Evolutionary conservation across 1,140 invertebrate species (phyloP).

Genomic region (Lycorma delicatula): DNA sequence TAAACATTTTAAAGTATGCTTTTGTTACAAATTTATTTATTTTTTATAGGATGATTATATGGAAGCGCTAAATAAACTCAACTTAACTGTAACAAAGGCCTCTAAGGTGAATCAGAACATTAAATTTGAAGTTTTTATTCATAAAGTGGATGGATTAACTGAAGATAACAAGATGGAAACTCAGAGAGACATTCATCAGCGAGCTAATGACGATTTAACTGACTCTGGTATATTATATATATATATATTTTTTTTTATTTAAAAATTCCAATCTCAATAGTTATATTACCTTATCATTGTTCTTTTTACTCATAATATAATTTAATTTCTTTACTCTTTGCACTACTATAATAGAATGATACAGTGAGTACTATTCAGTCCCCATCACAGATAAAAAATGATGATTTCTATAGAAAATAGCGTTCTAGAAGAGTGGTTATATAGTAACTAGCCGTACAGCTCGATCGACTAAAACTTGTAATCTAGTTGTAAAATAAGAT

Average conservation of each 20-base stretch:
- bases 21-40: slow-evolving; percentile 2
- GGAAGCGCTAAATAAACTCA: slow-evolving; percentile 88
- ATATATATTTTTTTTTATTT: slow-evolving; percentile 10
- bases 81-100: slow-evolving; percentile 87
- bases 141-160: slow-evolving; percentile 97
- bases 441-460: no score
- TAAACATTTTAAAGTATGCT: background rate
- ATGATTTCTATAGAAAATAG: no score
- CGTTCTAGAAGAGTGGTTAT: no score
- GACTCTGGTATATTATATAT: slow-evolving; percentile 56
- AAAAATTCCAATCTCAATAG: no score
- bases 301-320: no score
- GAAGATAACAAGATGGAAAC: slow-evolving; percentile 99
- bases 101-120: slow-evolving; percentile 94
- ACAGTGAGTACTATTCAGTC: no score
- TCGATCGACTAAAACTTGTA: no score
- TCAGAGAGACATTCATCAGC: slow-evolving; percentile 94
- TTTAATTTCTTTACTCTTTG: no score
- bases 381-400: no score
- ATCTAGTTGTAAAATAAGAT: no score
- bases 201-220: slow-evolving; percentile 87
- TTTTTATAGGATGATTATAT: slow-evolving; percentile 84
- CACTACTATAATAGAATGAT: no score
- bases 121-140: slow-evolving; percentile 98
- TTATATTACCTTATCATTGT: no score